Percentiles rank a stretch among this genome's conserved stretches.
These are phyloP conservation scores for Melieria omissa DNA, from an alignment of 2,888 invertebrate genomes.

Conservation along the genomic window DNA sequence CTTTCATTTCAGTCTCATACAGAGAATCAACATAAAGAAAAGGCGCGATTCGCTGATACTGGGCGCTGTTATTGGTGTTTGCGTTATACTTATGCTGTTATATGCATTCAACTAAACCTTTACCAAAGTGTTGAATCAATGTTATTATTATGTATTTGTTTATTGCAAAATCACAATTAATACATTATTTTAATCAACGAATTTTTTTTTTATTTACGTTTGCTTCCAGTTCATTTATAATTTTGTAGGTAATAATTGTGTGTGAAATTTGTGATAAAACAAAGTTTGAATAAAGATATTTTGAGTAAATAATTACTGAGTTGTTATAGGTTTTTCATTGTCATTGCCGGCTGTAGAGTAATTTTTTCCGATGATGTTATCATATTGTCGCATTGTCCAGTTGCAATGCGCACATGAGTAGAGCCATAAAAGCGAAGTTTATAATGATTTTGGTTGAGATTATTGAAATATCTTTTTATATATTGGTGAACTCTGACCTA, in stretches of 20 bases:
- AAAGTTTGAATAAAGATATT: conserved; percentile 35
- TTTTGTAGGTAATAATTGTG: conserved; percentile 14
- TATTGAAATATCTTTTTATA: no score
- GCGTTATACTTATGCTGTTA: conserved; percentile 86
- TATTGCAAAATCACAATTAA: not conserved
- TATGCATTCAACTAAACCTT: conserved; percentile 79
- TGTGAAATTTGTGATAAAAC: conserved; percentile 45
- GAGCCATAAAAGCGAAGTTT: no score
- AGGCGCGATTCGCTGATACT: conserved; percentile 93
- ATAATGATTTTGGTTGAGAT: no score
- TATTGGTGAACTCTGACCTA: no score
- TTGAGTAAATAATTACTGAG: not conserved
- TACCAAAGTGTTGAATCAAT: conserved; percentile 14
- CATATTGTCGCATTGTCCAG: no score
- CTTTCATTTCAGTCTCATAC: conserved; percentile 76
- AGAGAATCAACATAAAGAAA: conserved; percentile 93
- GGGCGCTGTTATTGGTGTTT: conserved; percentile 86
- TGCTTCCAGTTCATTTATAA: conserved; percentile 4
- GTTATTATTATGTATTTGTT: conserved; percentile 35
- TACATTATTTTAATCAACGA: not conserved
- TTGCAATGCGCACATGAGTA: no score
- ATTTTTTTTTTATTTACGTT: conserved; percentile 8
- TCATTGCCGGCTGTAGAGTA: no score
- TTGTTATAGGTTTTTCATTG: no score
- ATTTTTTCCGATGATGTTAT: no score